These are phyloP conservation scores for Champsocephalus esox DNA, from an alignment of 2,797 vertebrate genomes.

Conservation along the genomic window DNA sequence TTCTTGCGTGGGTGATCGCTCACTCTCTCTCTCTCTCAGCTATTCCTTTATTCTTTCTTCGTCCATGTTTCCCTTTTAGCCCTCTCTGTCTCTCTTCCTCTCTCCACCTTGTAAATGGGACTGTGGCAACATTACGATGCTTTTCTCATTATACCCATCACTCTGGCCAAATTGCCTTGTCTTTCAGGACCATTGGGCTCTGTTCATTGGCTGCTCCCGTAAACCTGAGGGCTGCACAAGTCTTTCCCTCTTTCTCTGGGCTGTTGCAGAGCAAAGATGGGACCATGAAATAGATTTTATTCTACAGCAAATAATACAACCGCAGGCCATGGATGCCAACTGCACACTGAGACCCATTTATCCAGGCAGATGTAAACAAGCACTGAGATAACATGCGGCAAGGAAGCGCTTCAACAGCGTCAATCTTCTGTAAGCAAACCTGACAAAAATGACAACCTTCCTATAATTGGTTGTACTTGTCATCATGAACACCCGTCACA, in stretches of 20 bases:
- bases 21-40: slow-evolving; percentile 43
- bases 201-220: slow-evolving; percentile 72
- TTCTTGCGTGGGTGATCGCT: slow-evolving; percentile 68
- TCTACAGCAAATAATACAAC: slow-evolving; percentile 55
- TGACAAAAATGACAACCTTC: not conserved
- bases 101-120: slow-evolving; percentile 72
- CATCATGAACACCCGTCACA: too few relatives aligned
- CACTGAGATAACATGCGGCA: slow-evolving; percentile 17
- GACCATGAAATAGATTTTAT: slow-evolving; percentile 66
- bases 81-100: slow-evolving; percentile 40
- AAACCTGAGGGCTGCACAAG: slow-evolving; percentile 64
- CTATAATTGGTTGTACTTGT: not conserved
- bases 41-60: slow-evolving; percentile 49
- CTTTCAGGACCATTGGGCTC: slow-evolving; percentile 85
- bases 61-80: slow-evolving; percentile 43
- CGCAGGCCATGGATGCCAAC: slow-evolving; percentile 46
- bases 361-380: slow-evolving; percentile 42
- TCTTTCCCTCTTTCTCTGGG: slow-evolving; percentile 49
- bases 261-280: slow-evolving; percentile 63
- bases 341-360: slow-evolving; percentile 39
- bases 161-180: slow-evolving; percentile 85
- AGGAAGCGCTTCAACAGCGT: not conserved
- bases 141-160: slow-evolving; percentile 84
- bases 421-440: not conserved
- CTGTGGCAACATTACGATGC: slow-evolving; percentile 78